phyloP scores from a whole-genome alignment of 2,113 vertebrate species.

The Leptocoma aspasia region DNA sequence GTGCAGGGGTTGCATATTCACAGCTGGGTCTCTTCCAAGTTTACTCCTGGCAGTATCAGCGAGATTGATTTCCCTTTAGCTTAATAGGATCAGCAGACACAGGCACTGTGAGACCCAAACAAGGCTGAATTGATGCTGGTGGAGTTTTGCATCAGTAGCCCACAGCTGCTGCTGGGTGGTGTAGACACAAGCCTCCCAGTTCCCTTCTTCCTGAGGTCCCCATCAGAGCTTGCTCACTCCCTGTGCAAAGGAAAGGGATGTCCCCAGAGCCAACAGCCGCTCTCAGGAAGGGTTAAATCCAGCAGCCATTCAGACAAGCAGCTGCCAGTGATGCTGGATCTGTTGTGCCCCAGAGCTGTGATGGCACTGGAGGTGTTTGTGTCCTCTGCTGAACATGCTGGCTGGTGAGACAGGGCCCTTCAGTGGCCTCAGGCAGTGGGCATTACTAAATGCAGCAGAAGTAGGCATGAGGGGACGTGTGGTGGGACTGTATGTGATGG shows the following conservation, averaged over 20 bases:
- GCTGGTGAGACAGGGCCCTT: not conserved
- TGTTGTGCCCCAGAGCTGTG: not conserved
- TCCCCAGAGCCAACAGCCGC: not conserved
- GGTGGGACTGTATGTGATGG: not conserved
- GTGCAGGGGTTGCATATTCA: not conserved
- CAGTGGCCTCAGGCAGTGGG: not conserved
- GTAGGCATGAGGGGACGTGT: accelerated
- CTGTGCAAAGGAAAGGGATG: not conserved
- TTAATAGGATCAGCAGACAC: not conserved
- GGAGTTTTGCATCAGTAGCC: not conserved
- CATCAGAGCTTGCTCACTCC: not conserved
- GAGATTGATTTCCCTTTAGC: not conserved
- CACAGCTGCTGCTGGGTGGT: not conserved
- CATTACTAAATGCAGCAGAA: not conserved
- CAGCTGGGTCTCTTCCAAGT: conserved; percentile 6
- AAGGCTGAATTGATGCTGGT: not conserved
- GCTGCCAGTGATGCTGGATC: not conserved
- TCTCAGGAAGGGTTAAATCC: not conserved
- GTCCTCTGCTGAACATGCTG: not conserved
- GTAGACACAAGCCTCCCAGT: not conserved
- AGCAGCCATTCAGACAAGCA: not conserved
- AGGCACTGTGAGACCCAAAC: not conserved
- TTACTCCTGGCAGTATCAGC: not conserved
- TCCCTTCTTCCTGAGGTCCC: not conserved
- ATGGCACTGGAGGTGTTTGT: not conserved